These are phyloP conservation scores for Delphinus delphis DNA, from an alignment of 2,113 vertebrate genomes.

Conservation along the genomic window DNA sequence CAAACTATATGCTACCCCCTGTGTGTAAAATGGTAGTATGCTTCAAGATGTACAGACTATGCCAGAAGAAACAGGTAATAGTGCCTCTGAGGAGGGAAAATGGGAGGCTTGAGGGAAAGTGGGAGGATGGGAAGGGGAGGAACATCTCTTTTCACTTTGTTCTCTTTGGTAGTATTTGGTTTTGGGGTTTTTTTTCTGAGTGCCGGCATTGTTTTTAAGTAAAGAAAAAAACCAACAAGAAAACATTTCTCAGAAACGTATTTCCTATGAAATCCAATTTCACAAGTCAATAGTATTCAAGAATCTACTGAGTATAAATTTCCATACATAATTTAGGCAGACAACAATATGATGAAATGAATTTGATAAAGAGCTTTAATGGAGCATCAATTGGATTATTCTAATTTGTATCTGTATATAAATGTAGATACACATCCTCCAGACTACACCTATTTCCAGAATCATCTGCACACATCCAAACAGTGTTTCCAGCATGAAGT, in stretches of 20 bases:
- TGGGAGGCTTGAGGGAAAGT: background rate
- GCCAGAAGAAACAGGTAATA: background rate
- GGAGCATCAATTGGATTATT: background rate
- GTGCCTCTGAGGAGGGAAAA: background rate
- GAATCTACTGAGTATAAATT: slow-evolving; percentile 31
- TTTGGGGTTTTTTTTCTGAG: background rate
- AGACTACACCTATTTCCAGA: slow-evolving; percentile 15
- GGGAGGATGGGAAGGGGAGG: background rate
- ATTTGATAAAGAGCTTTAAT: slow-evolving; percentile 38
- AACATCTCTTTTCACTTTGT: background rate
- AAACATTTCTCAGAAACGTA: slow-evolving; percentile 39
- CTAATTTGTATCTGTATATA: background rate
- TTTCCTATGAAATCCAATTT: slow-evolving; percentile 45
- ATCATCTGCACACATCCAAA: background rate
- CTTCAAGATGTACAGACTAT: background rate
- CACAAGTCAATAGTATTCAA: background rate
- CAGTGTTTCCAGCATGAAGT: background rate
- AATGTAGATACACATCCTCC: background rate
- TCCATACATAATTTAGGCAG: slow-evolving; percentile 1
- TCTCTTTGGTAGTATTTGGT: background rate
- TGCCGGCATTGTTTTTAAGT: slow-evolving; percentile 21
- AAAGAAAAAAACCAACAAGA: background rate
- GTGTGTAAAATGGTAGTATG: background rate
- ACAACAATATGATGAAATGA: slow-evolving; percentile 7
- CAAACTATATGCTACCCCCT: background rate